Evolutionary conservation across 2,797 vertebrate genomes (phyloP), one percentile per base, ranked within the genome.

Genomic region (Danio tinwini): DNA sequence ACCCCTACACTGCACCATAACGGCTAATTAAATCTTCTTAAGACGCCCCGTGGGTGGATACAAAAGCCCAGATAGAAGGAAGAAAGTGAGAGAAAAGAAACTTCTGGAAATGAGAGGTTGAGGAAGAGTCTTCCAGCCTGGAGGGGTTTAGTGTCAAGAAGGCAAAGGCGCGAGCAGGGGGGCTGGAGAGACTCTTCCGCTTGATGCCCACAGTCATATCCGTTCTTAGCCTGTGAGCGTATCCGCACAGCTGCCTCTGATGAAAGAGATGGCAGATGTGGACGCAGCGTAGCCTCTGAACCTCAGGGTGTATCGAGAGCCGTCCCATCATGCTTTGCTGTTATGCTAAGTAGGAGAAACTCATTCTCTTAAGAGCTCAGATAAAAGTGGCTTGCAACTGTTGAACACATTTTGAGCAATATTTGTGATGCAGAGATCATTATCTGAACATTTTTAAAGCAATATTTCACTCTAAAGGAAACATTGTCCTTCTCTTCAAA

Each of bases 1-100:
- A 83, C 65, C 69, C 71, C 78, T 55, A 81, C 71, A 50, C 12
- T 78, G 85, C 76, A 80, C 72, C 69, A 65, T 75, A 67, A 82
- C 55, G 13, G 79, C 83, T 87, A 88, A 90, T 92, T 88, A 87
- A 88, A 86, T 81, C 47, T 71, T 64, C 76, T 77, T 69, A 40
- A 76, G 71, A 74, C 56, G 56, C 76, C 83, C 61, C 37, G 50
- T 55, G 77, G 69, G 69, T 72, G 21, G 58, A 64, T 53, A 80
- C 68, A 79, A 79, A 63, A 72, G 53, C 17, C 5, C 52, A n/a
- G 68, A 52, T 21, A 7, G 44, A 44, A 47, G 44, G 58, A 50
- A 76, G 29, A 58, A 64, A 62, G 70, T 14, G 16, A 29, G 76
- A 73, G 71, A 50, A 50, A 64, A 59, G 74, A 53, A 78, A 69